phyloP scores from a whole-genome alignment of 2,888 invertebrate species.

The Xanthorhoe designata region DNA sequence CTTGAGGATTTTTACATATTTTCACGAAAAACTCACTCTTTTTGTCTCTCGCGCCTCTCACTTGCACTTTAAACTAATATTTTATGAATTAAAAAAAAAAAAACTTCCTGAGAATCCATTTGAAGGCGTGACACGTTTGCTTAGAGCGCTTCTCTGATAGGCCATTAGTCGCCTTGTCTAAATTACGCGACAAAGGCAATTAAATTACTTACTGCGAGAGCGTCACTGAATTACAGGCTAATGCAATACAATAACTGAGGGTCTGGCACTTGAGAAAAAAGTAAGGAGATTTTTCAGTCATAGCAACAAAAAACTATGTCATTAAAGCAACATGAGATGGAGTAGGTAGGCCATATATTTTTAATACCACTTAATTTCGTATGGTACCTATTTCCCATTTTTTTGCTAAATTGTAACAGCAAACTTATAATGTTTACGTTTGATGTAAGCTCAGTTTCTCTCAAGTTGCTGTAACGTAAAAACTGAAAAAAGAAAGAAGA shows the following conservation, averaged over 20 bases:
- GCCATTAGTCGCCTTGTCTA: conserved; percentile 35
- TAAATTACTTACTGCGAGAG: conserved; percentile 57
- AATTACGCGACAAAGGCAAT: conserved; percentile 50
- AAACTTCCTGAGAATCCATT: background rate
- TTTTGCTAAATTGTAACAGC: no score
- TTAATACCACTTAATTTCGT: no score
- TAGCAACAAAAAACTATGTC: background rate
- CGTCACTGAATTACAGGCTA: conserved; percentile 60
- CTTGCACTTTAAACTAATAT: no score
- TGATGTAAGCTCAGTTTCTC: no score
- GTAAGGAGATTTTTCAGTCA: conserved; percentile 5
- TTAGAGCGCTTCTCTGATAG: conserved; percentile 14
- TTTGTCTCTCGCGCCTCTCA: no score
- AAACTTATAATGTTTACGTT: no score
- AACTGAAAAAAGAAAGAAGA: no score
- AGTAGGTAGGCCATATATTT: background rate
- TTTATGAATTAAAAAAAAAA: background rate
- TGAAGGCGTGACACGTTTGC: conserved; percentile 7
- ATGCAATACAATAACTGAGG: conserved; percentile 61
- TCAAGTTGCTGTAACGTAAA: no score
- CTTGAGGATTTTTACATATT: no score
- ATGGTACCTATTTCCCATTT: no score
- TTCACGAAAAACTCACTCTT: no score
- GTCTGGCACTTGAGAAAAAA: conserved; percentile 39
- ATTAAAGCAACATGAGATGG: background rate